A percentile compares a stretch with the other conserved stretches of the same genome.
Conservation (phyloP, 2,797 vertebrate species). For the Chelidonichthys spinosus region DNA sequence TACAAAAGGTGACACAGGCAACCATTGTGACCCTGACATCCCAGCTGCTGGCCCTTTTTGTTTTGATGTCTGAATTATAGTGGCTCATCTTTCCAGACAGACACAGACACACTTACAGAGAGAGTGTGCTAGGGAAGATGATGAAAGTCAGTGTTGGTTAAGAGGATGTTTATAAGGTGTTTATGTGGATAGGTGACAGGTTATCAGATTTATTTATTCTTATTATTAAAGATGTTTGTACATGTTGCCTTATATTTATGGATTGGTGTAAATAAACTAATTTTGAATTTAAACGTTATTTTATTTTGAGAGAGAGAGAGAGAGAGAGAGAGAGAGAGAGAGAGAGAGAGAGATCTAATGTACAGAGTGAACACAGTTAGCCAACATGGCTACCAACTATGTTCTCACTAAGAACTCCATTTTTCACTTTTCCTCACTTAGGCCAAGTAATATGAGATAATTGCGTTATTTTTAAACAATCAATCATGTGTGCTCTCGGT, state of each 20-base stretch:
- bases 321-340: no score
- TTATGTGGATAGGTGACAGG: background rate
- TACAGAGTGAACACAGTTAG: no score
- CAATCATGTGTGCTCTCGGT: background rate
- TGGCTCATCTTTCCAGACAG: background rate
- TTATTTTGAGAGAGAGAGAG: background rate
- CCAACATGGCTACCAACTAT: no score
- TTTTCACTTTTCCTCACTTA: background rate
- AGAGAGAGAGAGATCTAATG: no score
- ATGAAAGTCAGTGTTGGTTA: slow-evolving; percentile 7
- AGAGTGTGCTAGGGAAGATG: background rate
- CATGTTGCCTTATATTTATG: slow-evolving; percentile 8
- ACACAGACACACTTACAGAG: background rate
- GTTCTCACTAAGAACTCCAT: background rate
- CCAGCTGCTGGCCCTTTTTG: background rate
- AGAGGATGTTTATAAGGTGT: slow-evolving; percentile 11
- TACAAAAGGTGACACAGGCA: no score
- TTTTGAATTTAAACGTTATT: background rate
- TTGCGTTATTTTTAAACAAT: no score
- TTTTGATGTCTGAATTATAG: background rate
- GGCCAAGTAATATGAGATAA: background rate
- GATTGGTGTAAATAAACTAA: background rate
- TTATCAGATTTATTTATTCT: background rate
- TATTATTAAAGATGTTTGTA: background rate
- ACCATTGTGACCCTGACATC: background rate